A percentile compares a stretch with the other conserved stretches of the same genome.
Evolutionary conservation across 92 coral and sea anemone genomes (phyloP).

Genomic region (Meandrina meandrites): DNA sequence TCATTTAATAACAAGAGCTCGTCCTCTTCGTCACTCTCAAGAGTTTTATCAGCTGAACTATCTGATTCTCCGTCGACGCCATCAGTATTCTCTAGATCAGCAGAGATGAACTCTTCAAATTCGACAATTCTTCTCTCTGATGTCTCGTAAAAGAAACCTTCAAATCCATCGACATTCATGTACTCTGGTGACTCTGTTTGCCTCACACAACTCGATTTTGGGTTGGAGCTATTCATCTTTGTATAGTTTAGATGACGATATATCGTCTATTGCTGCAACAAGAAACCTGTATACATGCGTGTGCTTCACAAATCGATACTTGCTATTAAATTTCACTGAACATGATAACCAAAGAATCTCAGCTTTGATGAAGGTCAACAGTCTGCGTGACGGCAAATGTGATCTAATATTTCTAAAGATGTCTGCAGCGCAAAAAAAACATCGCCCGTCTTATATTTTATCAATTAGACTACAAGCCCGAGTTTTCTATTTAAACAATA

Average conservation of each 20-base stretch:
- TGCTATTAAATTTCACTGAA: conserved; percentile 24
- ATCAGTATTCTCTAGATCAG: conserved; percentile 14
- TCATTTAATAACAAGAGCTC: conserved; percentile 28
- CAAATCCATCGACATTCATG: conserved; percentile 50
- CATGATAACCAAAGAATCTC: conserved; percentile 4
- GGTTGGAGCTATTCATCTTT: conserved; percentile 31
- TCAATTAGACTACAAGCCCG: no score
- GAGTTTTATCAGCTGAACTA: background rate
- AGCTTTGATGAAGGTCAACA: background rate
- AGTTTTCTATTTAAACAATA: no score
- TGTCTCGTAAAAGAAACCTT: conserved; percentile 51
- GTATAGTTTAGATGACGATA: background rate
- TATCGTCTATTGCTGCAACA: background rate
- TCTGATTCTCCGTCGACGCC: conserved; percentile 4
- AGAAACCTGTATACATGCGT: background rate
- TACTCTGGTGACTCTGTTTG: conserved; percentile 43
- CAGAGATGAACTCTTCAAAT: conserved; percentile 24
- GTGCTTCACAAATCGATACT: background rate
- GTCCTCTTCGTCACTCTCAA: conserved; percentile 16
- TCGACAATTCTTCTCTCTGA: conserved; percentile 37
- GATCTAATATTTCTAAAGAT: background rate
- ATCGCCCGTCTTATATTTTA: background rate
- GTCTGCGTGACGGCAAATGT: background rate
- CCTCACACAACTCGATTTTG: conserved; percentile 22
- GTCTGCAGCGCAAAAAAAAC: background rate